Conservation (phyloP, 1,140 invertebrate species). For the Brachionus asplanchnoidis region DNA sequence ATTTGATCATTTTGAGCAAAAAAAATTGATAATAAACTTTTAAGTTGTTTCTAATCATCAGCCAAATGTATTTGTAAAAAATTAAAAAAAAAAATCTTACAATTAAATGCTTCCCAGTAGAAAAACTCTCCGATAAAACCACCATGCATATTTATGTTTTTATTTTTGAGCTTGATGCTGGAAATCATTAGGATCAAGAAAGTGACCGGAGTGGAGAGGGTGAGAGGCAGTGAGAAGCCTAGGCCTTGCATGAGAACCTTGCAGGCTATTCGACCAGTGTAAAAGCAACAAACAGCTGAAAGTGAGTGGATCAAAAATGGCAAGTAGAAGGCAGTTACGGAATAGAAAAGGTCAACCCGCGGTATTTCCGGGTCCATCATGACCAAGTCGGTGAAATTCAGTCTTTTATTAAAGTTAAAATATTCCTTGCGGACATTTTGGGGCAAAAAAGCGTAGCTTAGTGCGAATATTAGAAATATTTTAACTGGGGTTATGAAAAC, state of each 20-base stretch:
- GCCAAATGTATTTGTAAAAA: too few species aligned
- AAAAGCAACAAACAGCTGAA: conserved; percentile 10
- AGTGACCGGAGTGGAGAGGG: conserved; percentile 79
- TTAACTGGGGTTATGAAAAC: neutral
- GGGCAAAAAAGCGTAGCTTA: neutral
- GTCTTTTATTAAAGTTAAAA: neutral
- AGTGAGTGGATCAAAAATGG: conserved; percentile 33
- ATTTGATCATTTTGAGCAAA: too few species aligned
- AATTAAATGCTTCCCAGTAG: conserved; percentile 3
- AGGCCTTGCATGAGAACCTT: conserved; percentile 85
- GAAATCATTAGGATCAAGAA: conserved; percentile 79
- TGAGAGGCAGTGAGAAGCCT: conserved; percentile 89
- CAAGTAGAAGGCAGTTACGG: neutral
- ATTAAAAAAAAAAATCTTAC: neutral
- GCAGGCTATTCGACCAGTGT: conserved; percentile 38
- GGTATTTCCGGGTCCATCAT: neutral
- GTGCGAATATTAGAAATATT: neutral
- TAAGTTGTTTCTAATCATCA: too few species aligned
- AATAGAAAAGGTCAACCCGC: neutral
- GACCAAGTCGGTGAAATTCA: neutral
- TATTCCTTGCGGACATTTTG: neutral
- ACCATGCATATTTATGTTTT: neutral
- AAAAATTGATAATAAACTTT: too few species aligned
- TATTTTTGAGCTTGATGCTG: conserved; percentile 34
- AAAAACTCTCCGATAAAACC: conserved; percentile 41